phyloP scores from a whole-genome alignment of 2,797 vertebrate species.

The Oreochromis grahami region DNA sequence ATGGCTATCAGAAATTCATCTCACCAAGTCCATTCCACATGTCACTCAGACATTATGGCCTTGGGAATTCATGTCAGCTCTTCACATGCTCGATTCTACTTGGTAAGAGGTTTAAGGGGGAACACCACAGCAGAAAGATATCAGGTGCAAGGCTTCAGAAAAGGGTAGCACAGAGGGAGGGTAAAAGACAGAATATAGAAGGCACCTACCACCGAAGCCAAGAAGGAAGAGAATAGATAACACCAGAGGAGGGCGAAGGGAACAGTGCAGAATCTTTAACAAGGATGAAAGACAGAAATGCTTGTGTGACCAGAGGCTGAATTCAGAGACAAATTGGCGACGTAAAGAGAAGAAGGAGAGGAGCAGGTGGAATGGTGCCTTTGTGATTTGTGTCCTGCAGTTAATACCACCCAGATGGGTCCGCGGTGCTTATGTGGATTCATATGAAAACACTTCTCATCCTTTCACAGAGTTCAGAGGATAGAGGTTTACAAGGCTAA shows the following conservation, averaged over 20 bases:
- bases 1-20: slow-evolving; percentile 10
- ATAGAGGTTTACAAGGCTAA: not conserved
- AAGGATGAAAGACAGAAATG: not conserved
- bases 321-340: not conserved
- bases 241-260: not conserved
- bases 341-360: not conserved
- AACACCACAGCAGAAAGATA: slow-evolving; percentile 1
- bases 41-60: slow-evolving; percentile 28
- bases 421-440: not conserved
- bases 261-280: not conserved
- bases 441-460: not conserved
- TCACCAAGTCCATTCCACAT: slow-evolving; percentile 6
- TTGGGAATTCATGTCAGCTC: slow-evolving; percentile 35
- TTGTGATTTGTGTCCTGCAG: slow-evolving; percentile 19
- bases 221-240: not conserved
- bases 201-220: not conserved
- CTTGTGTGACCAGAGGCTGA: not conserved
- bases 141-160: slow-evolving; percentile 18
- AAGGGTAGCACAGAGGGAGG: not conserved
- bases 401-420: slow-evolving; percentile 34
- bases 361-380: slow-evolving; percentile 28
- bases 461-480: not conserved
- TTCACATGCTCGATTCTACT: slow-evolving; percentile 6
- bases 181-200: slow-evolving; percentile 14
- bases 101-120: not conserved